phyloP scores from a whole-genome alignment of 2,797 vertebrate genomes.

The Neoniphon sammara region DNA sequence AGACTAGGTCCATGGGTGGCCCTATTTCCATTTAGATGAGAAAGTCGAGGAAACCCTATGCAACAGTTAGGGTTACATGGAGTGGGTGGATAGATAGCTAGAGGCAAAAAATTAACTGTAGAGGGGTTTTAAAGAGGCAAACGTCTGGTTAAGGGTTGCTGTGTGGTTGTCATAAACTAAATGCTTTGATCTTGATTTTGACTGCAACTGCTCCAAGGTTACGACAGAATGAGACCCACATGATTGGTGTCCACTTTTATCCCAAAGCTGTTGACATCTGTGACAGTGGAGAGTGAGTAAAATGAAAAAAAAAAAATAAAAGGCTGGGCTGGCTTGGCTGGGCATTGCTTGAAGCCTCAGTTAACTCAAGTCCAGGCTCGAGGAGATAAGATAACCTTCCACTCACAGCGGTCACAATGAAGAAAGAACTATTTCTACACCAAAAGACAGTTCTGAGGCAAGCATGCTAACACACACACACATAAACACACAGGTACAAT shows the following conservation, averaged over 20 bases:
- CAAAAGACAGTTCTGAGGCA: slow-evolving; percentile 27
- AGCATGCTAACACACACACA: slow-evolving; percentile 28
- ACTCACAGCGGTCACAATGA: background rate
- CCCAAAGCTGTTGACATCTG: background rate
- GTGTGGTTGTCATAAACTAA: background rate
- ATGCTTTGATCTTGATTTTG: slow-evolving; percentile 30
- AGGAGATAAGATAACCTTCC: slow-evolving; percentile 9
- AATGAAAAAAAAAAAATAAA: slow-evolving; percentile 1
- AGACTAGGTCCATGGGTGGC: slow-evolving; percentile 64
- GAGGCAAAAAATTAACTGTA: slow-evolving; percentile 11
- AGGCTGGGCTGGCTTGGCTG: background rate
- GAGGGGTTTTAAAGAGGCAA: background rate
- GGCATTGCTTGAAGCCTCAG: background rate
- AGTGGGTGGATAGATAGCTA: slow-evolving; percentile 8
- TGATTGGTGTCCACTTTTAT: slow-evolving; percentile 2
- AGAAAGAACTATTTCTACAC: background rate
- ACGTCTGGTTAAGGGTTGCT: slow-evolving; percentile 15
- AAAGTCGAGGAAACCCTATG: slow-evolving; percentile 51
- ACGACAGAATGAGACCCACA: slow-evolving; percentile 5
- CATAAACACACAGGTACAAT: slow-evolving; percentile 27
- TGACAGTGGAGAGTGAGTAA: slow-evolving; percentile 9
- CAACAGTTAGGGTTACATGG: slow-evolving; percentile 42
- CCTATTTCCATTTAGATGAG: slow-evolving; percentile 69
- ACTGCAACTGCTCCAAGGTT: slow-evolving; percentile 8
- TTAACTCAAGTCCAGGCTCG: background rate